phyloP scores from a whole-genome alignment of 2,797 vertebrate species.

The Hoplostethus atlanticus region DNA sequence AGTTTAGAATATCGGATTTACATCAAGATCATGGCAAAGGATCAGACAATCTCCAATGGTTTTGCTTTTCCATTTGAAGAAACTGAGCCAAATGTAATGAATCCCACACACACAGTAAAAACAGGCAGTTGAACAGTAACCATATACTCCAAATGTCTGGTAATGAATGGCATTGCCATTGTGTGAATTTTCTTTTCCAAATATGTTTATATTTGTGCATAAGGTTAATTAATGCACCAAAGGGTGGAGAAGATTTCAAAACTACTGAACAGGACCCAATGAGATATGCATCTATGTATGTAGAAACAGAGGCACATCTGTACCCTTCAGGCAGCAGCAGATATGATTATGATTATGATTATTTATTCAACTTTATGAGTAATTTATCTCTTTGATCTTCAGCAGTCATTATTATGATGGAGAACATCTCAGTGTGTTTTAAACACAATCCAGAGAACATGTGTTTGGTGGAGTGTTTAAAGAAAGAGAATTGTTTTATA shows the following conservation, averaged over 20 bases:
- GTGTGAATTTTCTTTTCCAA: constrained; percentile 35
- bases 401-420: constrained; percentile 43
- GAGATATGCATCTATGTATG: constrained; percentile 25
- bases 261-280: constrained; percentile 20
- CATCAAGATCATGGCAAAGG: constrained; percentile 50
- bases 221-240: constrained; percentile 22
- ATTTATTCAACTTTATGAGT: constrained; percentile 55
- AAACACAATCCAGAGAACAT: constrained; percentile 43
- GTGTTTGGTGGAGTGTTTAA: constrained; percentile 41
- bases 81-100: constrained; percentile 61
- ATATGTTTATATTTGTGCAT: constrained; percentile 19
- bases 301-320: constrained; percentile 36
- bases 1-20: constrained; percentile 51
- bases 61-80: constrained; percentile 66
- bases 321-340: constrained; percentile 40
- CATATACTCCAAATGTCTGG: constrained; percentile 37
- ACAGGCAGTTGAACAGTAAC: constrained; percentile 49
- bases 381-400: constrained; percentile 67
- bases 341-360: constrained; percentile 49
- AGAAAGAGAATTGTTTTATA: constrained; percentile 25
- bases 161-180: constrained; percentile 53
- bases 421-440: constrained; percentile 34
- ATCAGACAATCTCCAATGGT: constrained; percentile 61
- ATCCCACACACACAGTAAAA: constrained; percentile 68
- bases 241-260: not conserved